These are phyloP conservation scores for Falcunculus frontatus DNA, from an alignment of 2,113 vertebrate genomes.

Conservation along the genomic window DNA sequence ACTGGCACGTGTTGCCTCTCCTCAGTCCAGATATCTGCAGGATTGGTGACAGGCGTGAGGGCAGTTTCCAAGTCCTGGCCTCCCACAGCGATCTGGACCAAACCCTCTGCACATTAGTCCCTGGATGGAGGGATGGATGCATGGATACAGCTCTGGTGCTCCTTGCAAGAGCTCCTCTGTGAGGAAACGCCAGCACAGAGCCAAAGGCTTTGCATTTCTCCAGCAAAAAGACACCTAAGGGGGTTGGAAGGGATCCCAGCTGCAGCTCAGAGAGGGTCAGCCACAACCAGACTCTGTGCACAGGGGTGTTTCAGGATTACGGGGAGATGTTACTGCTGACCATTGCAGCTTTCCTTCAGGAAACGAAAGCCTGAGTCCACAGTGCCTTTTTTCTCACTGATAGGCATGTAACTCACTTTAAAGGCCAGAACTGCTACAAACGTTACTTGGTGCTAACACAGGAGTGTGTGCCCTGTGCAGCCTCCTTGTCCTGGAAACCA, in stretches of 20 bases:
- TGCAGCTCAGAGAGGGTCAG: neutral
- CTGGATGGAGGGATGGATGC: neutral
- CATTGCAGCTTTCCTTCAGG: neutral
- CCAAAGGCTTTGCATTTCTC: neutral
- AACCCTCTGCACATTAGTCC: accelerated
- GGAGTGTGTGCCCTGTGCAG: neutral
- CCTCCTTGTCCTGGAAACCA: neutral
- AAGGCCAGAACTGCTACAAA: neutral
- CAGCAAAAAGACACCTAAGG: accelerated
- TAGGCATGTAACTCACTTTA: accelerated
- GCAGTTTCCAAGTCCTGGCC: neutral
- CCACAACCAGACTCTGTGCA: neutral
- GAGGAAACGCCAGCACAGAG: accelerated
- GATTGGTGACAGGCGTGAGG: neutral
- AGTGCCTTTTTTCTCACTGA: neutral
- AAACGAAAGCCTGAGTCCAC: accelerated
- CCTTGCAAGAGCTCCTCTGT: neutral
- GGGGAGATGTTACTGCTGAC: neutral
- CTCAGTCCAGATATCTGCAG: accelerated
- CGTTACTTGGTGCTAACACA: neutral
- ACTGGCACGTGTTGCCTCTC: accelerated
- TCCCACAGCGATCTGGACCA: accelerated
- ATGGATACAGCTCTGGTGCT: accelerated
- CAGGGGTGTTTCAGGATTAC: accelerated
- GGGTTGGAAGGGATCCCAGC: neutral